Evolutionary conservation across 2,113 vertebrate species (phyloP).

Genomic region (Poeciliopsis turrubarensis): DNA sequence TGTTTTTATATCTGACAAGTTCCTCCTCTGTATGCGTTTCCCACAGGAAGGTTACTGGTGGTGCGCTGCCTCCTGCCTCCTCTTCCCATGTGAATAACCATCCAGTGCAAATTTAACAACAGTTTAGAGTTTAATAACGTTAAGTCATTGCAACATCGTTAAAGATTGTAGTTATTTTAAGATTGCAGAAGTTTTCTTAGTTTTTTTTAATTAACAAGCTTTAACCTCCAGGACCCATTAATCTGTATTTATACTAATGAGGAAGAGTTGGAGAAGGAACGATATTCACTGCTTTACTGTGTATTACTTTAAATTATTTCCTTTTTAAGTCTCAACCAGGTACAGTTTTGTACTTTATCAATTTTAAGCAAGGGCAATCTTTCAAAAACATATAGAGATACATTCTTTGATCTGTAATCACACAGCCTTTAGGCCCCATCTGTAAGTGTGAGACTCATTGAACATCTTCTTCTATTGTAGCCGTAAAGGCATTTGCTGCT

Average conservation of each 20-base stretch:
- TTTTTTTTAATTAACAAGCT: neutral
- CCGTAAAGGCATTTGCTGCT: neutral
- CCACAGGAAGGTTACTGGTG: neutral
- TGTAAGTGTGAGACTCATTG: neutral
- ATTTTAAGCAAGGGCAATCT: neutral
- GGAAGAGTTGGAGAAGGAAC: neutral
- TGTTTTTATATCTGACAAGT: neutral
- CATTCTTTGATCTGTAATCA: neutral
- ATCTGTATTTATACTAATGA: too few relatives aligned
- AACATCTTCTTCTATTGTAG: neutral
- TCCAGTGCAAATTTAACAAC: neutral
- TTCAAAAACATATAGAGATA: neutral
- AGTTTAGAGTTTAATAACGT: neutral
- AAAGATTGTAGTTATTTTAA: neutral
- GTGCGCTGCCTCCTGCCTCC: too few relatives aligned
- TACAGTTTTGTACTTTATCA: neutral
- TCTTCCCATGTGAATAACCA: too few relatives aligned
- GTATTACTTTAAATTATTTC: too few relatives aligned
- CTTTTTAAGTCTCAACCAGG: neutral
- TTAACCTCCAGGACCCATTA: too few relatives aligned
- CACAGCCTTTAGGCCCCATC: neutral
- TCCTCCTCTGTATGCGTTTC: neutral
- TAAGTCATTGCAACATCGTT: neutral
- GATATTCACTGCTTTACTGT: too few relatives aligned
- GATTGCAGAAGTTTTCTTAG: too few relatives aligned